Conservation (phyloP, 1,140 invertebrate species). For the Stenopsyche tienmushanensis region DNA sequence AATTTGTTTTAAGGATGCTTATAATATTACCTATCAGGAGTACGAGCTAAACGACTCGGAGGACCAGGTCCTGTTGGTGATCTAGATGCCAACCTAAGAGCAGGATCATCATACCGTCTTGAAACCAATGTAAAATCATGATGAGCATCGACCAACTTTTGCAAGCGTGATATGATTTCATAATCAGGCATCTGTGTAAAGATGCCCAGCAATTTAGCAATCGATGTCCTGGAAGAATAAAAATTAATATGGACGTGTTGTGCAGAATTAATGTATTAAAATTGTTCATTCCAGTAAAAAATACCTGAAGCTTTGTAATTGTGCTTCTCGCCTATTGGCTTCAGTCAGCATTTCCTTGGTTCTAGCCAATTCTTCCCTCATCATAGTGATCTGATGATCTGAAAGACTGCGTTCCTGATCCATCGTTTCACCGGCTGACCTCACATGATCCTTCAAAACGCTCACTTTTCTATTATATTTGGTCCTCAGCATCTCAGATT, state of each 20-base stretch:
- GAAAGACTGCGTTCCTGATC: slow-evolving; percentile 70
- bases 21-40: slow-evolving; percentile 54
- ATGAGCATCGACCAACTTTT: slow-evolving; percentile 75
- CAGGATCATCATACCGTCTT: slow-evolving; percentile 67
- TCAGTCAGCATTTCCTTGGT: slow-evolving; percentile 72
- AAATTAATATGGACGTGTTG: no score
- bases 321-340: slow-evolving; percentile 69
- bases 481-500: slow-evolving; percentile 69
- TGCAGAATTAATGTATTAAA: no score
- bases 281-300: slow-evolving; percentile 14
- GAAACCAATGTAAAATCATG: slow-evolving; percentile 75
- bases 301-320: slow-evolving; percentile 68
- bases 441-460: slow-evolving; percentile 69
- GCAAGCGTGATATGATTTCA: slow-evolving; percentile 72
- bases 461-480: slow-evolving; percentile 71
- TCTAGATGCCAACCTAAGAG: slow-evolving; percentile 55
- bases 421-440: slow-evolving; percentile 62
- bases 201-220: slow-evolving; percentile 59
- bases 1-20: neutral
- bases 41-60: slow-evolving; percentile 56
- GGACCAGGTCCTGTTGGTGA: slow-evolving; percentile 54
- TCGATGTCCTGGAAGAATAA: slow-evolving; percentile 48
- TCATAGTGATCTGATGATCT: slow-evolving; percentile 64
- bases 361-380: slow-evolving; percentile 71
- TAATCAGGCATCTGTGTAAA: slow-evolving; percentile 71